phyloP scores from a whole-genome alignment of 2,113 vertebrate genomes.

The Chlorocebus sabaeus region DNA sequence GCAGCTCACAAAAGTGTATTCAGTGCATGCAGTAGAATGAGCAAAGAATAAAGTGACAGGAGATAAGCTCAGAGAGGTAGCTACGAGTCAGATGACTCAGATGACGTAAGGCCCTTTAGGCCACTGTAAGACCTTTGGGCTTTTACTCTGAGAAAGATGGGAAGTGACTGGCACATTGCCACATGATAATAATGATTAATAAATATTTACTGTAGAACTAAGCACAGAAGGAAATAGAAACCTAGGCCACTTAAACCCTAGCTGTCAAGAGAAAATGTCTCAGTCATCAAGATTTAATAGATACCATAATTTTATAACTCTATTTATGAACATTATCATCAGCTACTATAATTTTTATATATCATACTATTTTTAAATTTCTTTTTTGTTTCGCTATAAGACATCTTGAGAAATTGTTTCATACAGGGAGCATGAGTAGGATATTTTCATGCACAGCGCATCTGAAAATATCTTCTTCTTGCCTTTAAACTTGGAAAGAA shows the following conservation, averaged over 20 bases:
- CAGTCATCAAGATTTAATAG: neutral
- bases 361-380: neutral
- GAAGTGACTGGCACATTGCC: neutral
- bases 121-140: neutral
- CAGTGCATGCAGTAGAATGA: neutral
- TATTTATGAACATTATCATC: neutral
- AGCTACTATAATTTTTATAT: neutral
- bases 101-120: neutral
- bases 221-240: neutral
- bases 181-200: neutral
- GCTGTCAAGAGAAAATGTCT: neutral
- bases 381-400: neutral
- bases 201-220: neutral
- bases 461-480: neutral
- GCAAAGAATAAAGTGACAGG: neutral
- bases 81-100: neutral
- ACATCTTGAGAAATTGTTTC: neutral
- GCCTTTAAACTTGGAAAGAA: neutral
- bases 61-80: neutral
- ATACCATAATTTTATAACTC: neutral
- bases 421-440: neutral
- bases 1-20: neutral
- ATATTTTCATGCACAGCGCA: neutral
- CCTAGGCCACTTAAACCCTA: neutral
- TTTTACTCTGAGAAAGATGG: neutral